phyloP scores from a whole-genome alignment of 2,888 invertebrate species.

The Drosophila cognata region DNA sequence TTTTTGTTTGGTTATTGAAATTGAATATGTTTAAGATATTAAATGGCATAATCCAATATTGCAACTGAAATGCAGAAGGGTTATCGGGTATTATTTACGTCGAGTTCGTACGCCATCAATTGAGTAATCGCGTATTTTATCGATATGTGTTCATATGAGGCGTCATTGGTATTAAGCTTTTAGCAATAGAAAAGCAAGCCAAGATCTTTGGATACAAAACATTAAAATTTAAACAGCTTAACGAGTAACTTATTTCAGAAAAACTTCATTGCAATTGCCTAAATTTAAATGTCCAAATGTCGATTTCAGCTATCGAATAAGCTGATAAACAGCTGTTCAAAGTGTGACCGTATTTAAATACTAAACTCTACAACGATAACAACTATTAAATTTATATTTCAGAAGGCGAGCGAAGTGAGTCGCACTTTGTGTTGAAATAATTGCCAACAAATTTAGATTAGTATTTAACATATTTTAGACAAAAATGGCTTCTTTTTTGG shows the following conservation, averaged over 20 bases:
- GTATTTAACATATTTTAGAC: conserved; percentile 40
- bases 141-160: conserved; percentile 9
- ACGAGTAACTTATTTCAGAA: neutral
- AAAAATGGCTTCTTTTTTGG: conserved; percentile 91
- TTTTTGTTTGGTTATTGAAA: neutral
- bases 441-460: conserved; percentile 30
- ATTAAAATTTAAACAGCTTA: neutral
- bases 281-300: neutral
- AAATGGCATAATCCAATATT: neutral
- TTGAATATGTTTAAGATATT: neutral
- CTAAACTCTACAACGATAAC: conserved; percentile 39
- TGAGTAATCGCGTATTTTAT: neutral
- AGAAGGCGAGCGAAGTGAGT: conserved; percentile 43
- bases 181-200: neutral
- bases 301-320: conserved; percentile 11
- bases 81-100: neutral
- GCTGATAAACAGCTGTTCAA: conserved; percentile 28
- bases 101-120: neutral
- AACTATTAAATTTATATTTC: conserved; percentile 21
- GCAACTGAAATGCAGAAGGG: neutral
- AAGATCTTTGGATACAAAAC: neutral
- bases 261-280: neutral
- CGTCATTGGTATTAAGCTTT: neutral
- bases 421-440: conserved; percentile 26
- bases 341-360: conserved; percentile 39